A percentile compares a stretch with the other conserved stretches of the same genome.
Evolutionary conservation across 2,888 invertebrate species (phyloP).

Genomic region (Acrobasis repandana): DNA sequence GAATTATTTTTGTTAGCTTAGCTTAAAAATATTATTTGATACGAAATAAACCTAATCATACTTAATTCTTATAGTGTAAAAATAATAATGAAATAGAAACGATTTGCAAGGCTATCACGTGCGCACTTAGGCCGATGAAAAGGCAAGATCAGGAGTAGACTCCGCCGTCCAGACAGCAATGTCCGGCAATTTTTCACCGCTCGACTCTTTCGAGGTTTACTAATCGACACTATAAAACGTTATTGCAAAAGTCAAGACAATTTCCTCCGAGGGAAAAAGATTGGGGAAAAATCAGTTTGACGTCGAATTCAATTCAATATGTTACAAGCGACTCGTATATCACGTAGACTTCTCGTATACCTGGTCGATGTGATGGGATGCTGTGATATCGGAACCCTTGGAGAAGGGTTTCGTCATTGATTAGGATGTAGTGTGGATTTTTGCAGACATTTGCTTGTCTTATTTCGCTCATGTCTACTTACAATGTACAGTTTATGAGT

Average conservation of each 20-base stretch:
- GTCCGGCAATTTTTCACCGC: conserved; percentile 17
- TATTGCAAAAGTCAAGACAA: conserved; percentile 16
- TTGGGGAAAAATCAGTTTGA: conserved; percentile 1
- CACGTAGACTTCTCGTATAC: not conserved
- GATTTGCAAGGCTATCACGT: not conserved
- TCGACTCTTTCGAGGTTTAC: conserved; percentile 21
- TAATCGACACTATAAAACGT: conserved; percentile 25
- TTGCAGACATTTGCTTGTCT: not conserved
- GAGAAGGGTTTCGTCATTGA: not conserved
- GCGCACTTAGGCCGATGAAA: not conserved
- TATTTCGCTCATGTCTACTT: not conserved
- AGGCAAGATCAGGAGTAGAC: not conserved
- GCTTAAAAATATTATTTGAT: too few relatives aligned
- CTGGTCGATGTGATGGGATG: conserved; percentile 11
- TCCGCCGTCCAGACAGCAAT: conserved; percentile 15
- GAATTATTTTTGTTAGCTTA: too few relatives aligned
- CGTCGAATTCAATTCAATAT: conserved; percentile 12
- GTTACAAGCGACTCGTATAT: conserved; percentile 9
- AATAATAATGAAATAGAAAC: not conserved
- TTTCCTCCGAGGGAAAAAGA: not conserved
- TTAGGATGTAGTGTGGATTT: not conserved
- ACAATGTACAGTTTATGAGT: too few relatives aligned
- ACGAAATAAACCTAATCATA: too few relatives aligned
- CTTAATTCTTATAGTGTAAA: not conserved
- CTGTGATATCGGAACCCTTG: not conserved